Conservation (phyloP, 2,113 vertebrate species). For the Sinocyclocheilus anophthalmus region DNA sequence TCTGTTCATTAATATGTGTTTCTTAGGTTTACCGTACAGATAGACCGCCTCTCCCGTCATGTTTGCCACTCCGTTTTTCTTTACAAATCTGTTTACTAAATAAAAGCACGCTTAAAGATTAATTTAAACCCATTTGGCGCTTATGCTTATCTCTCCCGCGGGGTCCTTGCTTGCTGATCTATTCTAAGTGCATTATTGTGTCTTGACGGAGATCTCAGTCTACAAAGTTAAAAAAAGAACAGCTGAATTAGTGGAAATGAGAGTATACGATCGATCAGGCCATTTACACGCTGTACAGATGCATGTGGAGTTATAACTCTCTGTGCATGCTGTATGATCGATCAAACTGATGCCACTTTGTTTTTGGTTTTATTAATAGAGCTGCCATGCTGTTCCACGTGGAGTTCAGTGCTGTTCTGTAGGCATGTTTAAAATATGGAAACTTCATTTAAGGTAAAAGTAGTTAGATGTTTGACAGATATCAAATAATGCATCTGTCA, state of each 20-base stretch:
- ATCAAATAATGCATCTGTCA: background rate
- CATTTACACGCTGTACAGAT: conserved; percentile 16
- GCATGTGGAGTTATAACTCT: background rate
- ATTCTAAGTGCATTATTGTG: background rate
- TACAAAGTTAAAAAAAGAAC: background rate
- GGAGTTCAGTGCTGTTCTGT: background rate
- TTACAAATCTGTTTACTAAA: background rate
- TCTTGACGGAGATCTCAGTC: background rate
- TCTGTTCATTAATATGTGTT: background rate
- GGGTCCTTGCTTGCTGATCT: background rate
- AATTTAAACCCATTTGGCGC: background rate
- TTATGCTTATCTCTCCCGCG: background rate
- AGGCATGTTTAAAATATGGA: background rate
- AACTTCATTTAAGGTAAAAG: background rate
- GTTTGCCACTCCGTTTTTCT: background rate
- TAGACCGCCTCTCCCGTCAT: background rate
- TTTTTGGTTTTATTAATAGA: background rate
- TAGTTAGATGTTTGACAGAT: background rate
- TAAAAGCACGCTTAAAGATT: background rate
- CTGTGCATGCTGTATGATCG: conserved; percentile 11
- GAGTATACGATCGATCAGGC: background rate
- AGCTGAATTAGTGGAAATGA: background rate
- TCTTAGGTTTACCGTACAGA: background rate
- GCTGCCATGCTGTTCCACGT: background rate
- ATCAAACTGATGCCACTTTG: background rate